Evolutionary conservation across 2,113 vertebrate genomes (phyloP).

Genomic region (Chunga burmeisteri): DNA sequence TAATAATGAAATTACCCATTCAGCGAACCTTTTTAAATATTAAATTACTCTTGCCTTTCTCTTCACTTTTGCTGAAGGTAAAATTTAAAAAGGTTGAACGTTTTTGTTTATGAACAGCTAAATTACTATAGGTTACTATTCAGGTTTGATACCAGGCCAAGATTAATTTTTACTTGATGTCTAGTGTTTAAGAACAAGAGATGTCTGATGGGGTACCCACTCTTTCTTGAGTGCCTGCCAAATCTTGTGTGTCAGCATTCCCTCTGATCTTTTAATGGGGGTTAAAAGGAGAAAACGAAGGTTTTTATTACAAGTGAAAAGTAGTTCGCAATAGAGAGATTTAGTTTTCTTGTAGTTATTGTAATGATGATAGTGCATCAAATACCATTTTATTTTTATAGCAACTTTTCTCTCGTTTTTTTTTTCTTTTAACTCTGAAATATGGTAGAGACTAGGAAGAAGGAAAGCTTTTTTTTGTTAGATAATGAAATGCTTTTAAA

Average conservation of each 20-base stretch:
- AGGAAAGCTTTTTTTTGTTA: neutral
- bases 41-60: constrained; percentile 32
- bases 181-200: constrained; percentile 55
- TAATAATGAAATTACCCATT: neutral
- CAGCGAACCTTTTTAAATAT: constrained; percentile 29
- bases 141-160: constrained; percentile 61
- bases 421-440: neutral
- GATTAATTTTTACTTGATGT: constrained; percentile 59
- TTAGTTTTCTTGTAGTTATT: constrained; percentile 45
- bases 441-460: neutral
- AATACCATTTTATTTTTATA: constrained; percentile 41
- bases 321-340: constrained; percentile 33
- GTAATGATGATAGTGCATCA: constrained; percentile 26
- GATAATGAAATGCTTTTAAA: neutral
- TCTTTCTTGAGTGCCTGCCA: constrained; percentile 64
- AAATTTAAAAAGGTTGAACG: constrained; percentile 22
- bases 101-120: constrained; percentile 51
- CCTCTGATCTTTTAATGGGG: constrained; percentile 73
- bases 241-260: constrained; percentile 67
- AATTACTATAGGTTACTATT: constrained; percentile 56
- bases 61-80: constrained; percentile 19
- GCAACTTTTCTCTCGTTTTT: neutral
- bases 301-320: constrained; percentile 56
- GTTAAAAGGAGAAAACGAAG: constrained; percentile 67
- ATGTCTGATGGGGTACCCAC: constrained; percentile 56